Conservation (phyloP, 1,140 invertebrate species). For the Doryteuthis pealeii region DNA sequence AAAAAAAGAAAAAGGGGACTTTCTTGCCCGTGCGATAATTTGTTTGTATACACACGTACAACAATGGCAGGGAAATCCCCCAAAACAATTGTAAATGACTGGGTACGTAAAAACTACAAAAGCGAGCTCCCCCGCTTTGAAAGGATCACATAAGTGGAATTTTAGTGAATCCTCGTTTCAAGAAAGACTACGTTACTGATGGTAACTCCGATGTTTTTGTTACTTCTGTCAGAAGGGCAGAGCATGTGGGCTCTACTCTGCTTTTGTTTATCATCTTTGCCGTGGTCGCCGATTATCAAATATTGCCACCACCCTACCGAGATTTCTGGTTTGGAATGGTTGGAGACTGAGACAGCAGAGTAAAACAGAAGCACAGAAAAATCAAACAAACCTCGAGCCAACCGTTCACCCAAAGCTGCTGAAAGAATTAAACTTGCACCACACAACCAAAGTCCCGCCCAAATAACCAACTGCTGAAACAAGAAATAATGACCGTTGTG, state of each 20-base stretch:
- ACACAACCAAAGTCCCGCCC: neutral
- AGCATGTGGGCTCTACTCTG: constrained; percentile 52
- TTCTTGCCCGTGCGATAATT: constrained; percentile 28
- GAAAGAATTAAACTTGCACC: constrained; percentile 42
- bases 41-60: constrained; percentile 57
- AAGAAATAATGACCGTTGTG: neutral
- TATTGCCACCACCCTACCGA: constrained; percentile 54
- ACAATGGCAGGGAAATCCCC: constrained; percentile 59
- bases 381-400: constrained; percentile 47
- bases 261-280: constrained; percentile 55
- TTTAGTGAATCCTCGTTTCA: constrained; percentile 33
- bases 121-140: constrained; percentile 47
- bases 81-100: constrained; percentile 57
- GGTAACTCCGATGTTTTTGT: constrained; percentile 49
- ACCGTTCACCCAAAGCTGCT: constrained; percentile 47
- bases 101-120: constrained; percentile 54
- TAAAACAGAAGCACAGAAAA: constrained; percentile 36
- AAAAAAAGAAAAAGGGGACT: neutral
- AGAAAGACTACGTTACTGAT: constrained; percentile 36
- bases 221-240: constrained; percentile 52
- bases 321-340: constrained; percentile 56
- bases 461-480: neutral
- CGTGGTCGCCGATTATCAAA: constrained; percentile 51
- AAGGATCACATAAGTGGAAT: constrained; percentile 42
- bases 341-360: constrained; percentile 41